These are phyloP conservation scores for Lacerta agilis DNA, from an alignment of 2,797 vertebrate species.

Conservation along the genomic window DNA sequence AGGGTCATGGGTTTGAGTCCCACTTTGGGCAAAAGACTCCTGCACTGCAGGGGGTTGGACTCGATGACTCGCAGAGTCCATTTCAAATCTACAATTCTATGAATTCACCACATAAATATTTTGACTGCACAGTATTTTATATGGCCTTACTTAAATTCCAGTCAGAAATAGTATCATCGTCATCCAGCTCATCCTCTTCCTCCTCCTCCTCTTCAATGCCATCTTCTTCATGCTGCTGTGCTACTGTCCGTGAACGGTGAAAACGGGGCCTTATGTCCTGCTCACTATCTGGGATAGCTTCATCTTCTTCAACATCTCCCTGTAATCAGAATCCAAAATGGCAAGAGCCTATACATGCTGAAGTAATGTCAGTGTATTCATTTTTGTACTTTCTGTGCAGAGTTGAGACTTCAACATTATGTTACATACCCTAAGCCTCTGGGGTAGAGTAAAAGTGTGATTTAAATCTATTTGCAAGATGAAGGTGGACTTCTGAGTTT, in stretches of 20 bases:
- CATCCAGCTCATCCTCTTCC: conserved; percentile 89
- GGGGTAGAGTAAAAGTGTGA: background rate
- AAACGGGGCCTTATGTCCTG: conserved; percentile 96
- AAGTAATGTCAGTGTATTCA: background rate
- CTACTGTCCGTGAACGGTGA: conserved; percentile 93
- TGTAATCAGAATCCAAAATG: conserved; percentile 63
- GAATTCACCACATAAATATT: background rate
- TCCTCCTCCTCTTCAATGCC: conserved; percentile 91
- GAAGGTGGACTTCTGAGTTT: too few species aligned
- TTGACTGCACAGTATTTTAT: conserved; percentile 31
- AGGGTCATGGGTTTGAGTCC: too few species aligned
- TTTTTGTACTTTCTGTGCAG: background rate
- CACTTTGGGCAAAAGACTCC: too few species aligned
- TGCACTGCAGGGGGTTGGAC: too few species aligned
- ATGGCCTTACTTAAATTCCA: conserved; percentile 93
- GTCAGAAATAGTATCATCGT: conserved; percentile 95
- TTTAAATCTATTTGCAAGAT: too few species aligned
- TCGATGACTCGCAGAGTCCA: too few species aligned
- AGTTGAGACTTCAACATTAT: background rate
- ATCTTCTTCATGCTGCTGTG: conserved; percentile 92
- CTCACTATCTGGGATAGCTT: conserved; percentile 94
- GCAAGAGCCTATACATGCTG: background rate
- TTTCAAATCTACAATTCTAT: background rate
- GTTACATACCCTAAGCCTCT: background rate
- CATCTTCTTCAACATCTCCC: conserved; percentile 95